phyloP scores from a whole-genome alignment of 2,888 invertebrate genomes.

The Patella ulyssiponensis region DNA sequence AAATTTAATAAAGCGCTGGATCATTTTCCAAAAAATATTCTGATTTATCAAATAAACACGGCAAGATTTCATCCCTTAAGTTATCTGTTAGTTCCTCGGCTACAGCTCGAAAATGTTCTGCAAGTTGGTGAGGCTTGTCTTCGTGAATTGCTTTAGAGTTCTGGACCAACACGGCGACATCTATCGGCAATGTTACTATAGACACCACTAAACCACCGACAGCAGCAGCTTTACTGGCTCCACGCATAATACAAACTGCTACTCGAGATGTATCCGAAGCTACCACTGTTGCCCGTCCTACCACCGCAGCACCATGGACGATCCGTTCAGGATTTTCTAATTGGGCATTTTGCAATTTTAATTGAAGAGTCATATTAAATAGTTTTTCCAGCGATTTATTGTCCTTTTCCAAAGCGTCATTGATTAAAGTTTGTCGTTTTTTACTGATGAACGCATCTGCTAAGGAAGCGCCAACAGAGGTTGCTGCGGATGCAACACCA shows the following conservation, averaged over 20 bases:
- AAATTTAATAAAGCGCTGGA: neutral
- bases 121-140: neutral
- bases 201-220: neutral
- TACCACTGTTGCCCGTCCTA: neutral
- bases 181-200: neutral
- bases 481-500: neutral
- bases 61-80: neutral
- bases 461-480: neutral
- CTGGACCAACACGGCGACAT: neutral
- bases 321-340: neutral
- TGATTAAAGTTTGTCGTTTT: neutral
- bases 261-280: neutral
- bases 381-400: neutral
- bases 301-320: neutral
- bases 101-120: neutral
- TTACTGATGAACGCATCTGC: neutral
- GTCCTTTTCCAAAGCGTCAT: neutral
- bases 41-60: constrained; percentile 5
- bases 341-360: neutral
- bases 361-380: neutral
- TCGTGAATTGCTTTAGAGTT: neutral
- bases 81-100: neutral
- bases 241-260: neutral
- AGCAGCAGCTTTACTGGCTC: neutral
- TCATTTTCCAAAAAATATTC: constrained; percentile 2